Evolutionary conservation across 1,140 invertebrate species (phyloP).

Genomic region (Monomorium pharaonis): DNA sequence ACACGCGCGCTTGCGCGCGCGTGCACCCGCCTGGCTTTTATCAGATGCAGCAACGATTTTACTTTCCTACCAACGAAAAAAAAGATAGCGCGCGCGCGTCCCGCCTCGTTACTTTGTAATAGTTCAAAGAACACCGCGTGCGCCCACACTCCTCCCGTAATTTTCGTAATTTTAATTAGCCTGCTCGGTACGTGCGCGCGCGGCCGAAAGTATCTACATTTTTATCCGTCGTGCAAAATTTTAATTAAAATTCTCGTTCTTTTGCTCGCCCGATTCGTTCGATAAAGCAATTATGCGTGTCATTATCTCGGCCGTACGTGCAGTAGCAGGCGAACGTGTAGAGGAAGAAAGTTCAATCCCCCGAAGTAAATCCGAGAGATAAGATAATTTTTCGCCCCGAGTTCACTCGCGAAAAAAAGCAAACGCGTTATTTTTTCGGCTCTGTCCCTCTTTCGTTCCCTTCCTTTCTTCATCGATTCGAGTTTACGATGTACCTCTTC

Average conservation of each 20-base stretch:
- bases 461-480: neutral
- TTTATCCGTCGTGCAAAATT: slow-evolving; percentile 42
- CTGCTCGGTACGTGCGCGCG: neutral
- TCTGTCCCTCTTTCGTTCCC: neutral
- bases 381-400: slow-evolving; percentile 25
- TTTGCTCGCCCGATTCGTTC: slow-evolving; percentile 41
- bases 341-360: neutral
- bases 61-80: slow-evolving; percentile 42
- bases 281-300: slow-evolving; percentile 58
- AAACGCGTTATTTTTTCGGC: neutral
- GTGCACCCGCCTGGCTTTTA: slow-evolving; percentile 30
- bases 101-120: slow-evolving; percentile 47
- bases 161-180: slow-evolving; percentile 51
- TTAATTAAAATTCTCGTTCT: slow-evolving; percentile 56
- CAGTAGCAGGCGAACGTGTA: slow-evolving; percentile 10
- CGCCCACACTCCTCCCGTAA: neutral
- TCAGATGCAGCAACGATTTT: slow-evolving; percentile 56
- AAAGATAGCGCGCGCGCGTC: slow-evolving; percentile 28
- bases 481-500: neutral
- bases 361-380: neutral
- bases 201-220: slow-evolving; percentile 29
- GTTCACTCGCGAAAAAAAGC: neutral
- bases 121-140: slow-evolving; percentile 52
- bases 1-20: neutral
- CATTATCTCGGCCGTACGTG: slow-evolving; percentile 37